Percentiles rank a stretch among this genome's conserved stretches.
Evolutionary conservation across 2,113 vertebrate genomes (phyloP).

Genomic region (Uropsilus gracilis): DNA sequence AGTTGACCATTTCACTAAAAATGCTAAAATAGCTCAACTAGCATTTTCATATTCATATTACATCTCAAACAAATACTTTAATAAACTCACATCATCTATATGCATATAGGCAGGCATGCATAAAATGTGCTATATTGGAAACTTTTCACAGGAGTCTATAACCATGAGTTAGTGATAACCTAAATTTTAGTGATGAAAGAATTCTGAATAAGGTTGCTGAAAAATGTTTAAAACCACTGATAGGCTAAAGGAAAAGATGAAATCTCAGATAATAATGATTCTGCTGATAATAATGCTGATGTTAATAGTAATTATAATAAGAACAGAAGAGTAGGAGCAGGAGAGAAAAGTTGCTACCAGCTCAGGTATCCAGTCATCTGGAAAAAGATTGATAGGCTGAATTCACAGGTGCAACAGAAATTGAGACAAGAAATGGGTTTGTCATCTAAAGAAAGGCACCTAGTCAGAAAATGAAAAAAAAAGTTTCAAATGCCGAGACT

Average conservation of each 20-base stretch:
- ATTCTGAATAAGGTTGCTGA: neutral
- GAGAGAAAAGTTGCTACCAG: neutral
- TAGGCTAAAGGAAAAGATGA: neutral
- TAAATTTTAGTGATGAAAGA: neutral
- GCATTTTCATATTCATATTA: neutral
- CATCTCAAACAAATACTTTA: neutral
- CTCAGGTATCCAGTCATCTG: neutral
- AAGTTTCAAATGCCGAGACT: neutral
- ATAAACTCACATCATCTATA: accelerated
- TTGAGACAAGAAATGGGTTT: neutral
- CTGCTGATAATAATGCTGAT: too few relatives aligned
- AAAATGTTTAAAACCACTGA: neutral
- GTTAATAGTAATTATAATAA: too few relatives aligned
- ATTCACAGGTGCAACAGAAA: neutral
- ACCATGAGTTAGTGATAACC: neutral
- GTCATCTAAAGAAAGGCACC: neutral
- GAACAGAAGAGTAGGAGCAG: accelerated
- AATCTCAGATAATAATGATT: neutral
- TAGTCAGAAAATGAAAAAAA: neutral
- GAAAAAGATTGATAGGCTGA: neutral
- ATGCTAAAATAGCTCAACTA: neutral
- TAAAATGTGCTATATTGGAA: accelerated
- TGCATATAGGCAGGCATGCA: accelerated
- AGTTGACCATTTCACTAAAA: neutral
- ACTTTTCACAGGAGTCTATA: neutral